phyloP scores from a whole-genome alignment of 2,797 vertebrate genomes.

The Cossypha heuglini region DNA sequence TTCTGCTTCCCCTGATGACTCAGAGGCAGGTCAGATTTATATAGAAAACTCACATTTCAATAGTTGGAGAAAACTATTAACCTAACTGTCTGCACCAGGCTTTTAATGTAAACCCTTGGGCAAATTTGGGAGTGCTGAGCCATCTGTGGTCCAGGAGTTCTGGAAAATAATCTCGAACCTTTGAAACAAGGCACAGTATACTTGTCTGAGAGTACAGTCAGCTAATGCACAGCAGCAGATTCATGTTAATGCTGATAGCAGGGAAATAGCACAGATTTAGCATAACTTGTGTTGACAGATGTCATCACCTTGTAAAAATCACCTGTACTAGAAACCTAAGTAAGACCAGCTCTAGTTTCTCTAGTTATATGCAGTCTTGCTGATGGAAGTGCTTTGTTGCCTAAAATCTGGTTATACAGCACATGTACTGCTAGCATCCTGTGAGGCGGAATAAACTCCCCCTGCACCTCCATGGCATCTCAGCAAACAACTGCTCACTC shows the following conservation, averaged over 20 bases:
- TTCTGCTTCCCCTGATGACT: neutral
- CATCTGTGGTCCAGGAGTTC: neutral
- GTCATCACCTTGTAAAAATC: constrained; percentile 20
- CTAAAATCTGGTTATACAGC: neutral
- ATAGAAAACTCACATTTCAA: neutral
- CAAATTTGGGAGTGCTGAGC: neutral
- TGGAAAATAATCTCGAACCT: neutral
- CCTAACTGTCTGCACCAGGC: neutral
- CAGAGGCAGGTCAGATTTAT: neutral
- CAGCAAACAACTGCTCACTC: neutral
- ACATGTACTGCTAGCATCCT: neutral
- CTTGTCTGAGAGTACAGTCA: neutral
- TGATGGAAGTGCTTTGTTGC: neutral
- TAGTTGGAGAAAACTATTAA: neutral
- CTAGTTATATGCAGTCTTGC: neutral
- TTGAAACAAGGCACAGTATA: neutral
- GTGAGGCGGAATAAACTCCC: neutral
- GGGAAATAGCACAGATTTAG: neutral
- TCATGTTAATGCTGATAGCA: neutral
- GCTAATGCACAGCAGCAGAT: neutral
- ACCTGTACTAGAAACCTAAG: neutral
- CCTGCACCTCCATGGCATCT: neutral
- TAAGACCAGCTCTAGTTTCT: neutral
- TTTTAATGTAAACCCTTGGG: neutral
- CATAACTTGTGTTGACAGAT: neutral